A percentile compares a stretch with the other conserved stretches of the same genome.
Conservation (phyloP, 1,140 invertebrate genomes). For the Pararge aegeria region DNA sequence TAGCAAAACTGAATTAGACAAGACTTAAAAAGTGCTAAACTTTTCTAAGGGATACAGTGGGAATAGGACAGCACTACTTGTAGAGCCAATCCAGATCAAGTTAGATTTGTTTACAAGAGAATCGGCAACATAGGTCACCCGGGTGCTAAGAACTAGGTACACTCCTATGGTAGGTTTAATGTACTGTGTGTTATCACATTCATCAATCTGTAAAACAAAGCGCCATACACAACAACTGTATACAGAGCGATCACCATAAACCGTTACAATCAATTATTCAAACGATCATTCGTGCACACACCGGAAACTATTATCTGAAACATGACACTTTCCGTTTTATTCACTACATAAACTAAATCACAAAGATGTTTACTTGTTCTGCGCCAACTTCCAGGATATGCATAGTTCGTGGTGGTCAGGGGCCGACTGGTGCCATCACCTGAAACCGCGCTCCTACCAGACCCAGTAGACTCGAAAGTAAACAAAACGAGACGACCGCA, state of each 20-base stretch:
- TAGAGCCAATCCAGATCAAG: too few species aligned
- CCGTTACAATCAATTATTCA: slow-evolving; percentile 4
- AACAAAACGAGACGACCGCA: slow-evolving; percentile 46
- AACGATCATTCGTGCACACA: slow-evolving; percentile 6
- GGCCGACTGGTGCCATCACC: slow-evolving; percentile 47
- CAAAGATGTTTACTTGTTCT: slow-evolving; percentile 62
- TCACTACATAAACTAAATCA: slow-evolving; percentile 26
- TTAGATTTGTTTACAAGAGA: too few species aligned
- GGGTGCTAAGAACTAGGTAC: too few species aligned
- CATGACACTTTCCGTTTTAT: slow-evolving; percentile 25
- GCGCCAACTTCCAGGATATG: slow-evolving; percentile 71
- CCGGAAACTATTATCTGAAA: slow-evolving; percentile 2
- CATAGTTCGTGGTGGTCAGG: slow-evolving; percentile 52
- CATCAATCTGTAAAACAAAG: too few species aligned
- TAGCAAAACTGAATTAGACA: too few species aligned
- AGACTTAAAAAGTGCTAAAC: too few species aligned
- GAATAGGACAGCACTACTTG: too few species aligned
- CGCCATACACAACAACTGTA: background rate
- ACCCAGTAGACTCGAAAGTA: slow-evolving; percentile 25
- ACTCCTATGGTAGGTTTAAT: too few species aligned
- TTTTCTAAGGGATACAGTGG: too few species aligned
- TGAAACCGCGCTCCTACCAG: slow-evolving; percentile 29
- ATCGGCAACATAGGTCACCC: too few species aligned
- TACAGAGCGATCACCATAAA: background rate
- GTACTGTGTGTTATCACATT: too few species aligned